A percentile compares a stretch with the other conserved stretches of the same genome.
Evolutionary conservation across 2,113 vertebrate species (phyloP).

Genomic region (Mesitornis unicolor): DNA sequence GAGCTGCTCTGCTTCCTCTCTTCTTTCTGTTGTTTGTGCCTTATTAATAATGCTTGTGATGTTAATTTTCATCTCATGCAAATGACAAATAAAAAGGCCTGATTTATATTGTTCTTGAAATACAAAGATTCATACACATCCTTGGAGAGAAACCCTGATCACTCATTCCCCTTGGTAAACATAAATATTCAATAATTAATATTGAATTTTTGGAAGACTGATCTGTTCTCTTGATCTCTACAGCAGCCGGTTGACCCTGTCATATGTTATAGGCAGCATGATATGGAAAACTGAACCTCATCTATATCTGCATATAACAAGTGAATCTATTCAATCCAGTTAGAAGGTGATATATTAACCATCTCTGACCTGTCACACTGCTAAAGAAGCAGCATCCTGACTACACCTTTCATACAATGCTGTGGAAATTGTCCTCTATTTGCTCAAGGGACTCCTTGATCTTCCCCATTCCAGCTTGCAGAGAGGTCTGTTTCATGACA

Average conservation of each 20-base stretch:
- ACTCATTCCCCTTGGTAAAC: constrained; percentile 7
- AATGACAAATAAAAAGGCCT: constrained; percentile 55
- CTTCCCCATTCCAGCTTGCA: not conserved
- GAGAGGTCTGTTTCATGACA: not conserved
- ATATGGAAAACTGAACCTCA: not conserved
- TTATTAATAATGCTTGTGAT: constrained; percentile 67
- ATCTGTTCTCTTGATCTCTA: constrained; percentile 48
- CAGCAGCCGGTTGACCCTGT: constrained; percentile 28
- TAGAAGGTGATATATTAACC: not conserved
- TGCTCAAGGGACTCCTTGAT: not conserved
- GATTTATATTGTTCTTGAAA: constrained; percentile 65
- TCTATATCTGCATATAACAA: not conserved
- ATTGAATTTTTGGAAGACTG: constrained; percentile 34
- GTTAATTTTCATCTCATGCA: constrained; percentile 54
- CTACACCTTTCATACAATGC: not conserved
- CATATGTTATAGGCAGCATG: not conserved
- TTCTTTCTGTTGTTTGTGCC: constrained; percentile 31
- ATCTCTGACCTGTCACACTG: not conserved
- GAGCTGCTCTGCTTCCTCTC: constrained; percentile 10
- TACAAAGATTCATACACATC: constrained; percentile 14
- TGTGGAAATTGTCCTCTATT: not conserved
- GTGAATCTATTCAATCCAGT: not conserved
- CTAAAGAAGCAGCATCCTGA: not conserved
- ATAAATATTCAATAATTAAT: constrained; percentile 68
- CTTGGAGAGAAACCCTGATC: constrained; percentile 47